Evolutionary conservation across 2,113 vertebrate genomes (phyloP), one percentile per base, ranked within the genome.

Genomic region (Myrmecophaga tridactyla): DNA sequence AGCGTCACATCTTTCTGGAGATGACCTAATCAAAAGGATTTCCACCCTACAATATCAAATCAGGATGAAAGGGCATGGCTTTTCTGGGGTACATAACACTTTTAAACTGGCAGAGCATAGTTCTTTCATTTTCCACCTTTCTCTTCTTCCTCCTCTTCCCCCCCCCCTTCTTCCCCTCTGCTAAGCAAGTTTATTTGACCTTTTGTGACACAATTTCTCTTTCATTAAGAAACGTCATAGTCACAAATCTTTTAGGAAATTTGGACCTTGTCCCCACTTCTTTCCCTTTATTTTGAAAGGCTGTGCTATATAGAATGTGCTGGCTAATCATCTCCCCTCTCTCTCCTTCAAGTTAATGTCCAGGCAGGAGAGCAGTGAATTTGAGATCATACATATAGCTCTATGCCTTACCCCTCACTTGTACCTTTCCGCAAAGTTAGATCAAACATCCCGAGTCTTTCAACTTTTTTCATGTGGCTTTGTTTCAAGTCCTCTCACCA

Each of bases 211-310:
- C 20, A 29, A 23, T 81, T 92, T 81, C 65, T 76, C 39, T 93
- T 67, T 80, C 67, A 51, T 63, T 82, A 88, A 85, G 84, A 92
- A 86, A 53, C 70, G 12, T 51, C 29, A 51, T 78, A 17, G 46
- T 92, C 46, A 91, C 80, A 90, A 48, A 56, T 86, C 76, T 89
- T 83, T 82, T 31, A 95, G 39, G 17, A 46, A 95, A 69, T 69
- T 73, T 81, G 20, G 23, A 13, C 20, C 27, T 85, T 56, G 77
- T 20, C 2, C 62, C 53, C 20, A 39, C 23, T 78, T 67, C 21
- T 31, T 94, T 81, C 62, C 7, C n/a, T 90, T 46, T 63, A 27
- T 90, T 76, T 48, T 85, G 78, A 67, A 94, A 91, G 78, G 41
- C 23, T 56, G 27, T 78, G 17, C 9, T 60, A 2, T 27, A 62